Evolutionary conservation across 2,113 vertebrate species (phyloP).

Genomic region (Mesembrinibis cayennensis): DNA sequence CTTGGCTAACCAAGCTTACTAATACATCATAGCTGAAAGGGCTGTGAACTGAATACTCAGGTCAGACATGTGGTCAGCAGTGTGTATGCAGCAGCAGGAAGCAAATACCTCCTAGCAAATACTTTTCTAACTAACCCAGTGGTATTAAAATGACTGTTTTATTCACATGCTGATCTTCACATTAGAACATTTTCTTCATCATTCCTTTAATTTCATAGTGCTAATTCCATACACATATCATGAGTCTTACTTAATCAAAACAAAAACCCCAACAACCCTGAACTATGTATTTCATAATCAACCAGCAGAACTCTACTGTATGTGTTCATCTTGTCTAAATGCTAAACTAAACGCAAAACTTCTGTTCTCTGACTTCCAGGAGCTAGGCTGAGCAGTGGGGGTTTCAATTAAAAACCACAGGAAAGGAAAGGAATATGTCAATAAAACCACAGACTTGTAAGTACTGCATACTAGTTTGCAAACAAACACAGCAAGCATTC

Average conservation of each 20-base stretch:
- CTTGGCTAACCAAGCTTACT: neutral
- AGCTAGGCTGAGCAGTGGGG: slow-evolving; percentile 77
- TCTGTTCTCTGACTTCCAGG: slow-evolving; percentile 73
- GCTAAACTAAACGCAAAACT: slow-evolving; percentile 74
- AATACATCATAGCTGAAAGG: neutral
- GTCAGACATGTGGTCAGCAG: neutral
- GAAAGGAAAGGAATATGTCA: slow-evolving; percentile 81
- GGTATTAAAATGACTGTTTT: neutral
- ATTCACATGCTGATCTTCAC: neutral
- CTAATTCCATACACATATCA: neutral
- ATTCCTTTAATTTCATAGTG: neutral
- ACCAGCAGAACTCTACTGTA: slow-evolving; percentile 42
- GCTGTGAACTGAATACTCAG: neutral
- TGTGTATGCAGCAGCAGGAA: neutral
- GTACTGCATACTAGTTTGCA: slow-evolving; percentile 81
- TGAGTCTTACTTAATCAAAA: slow-evolving; percentile 10
- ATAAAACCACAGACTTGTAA: slow-evolving; percentile 86
- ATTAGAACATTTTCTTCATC: neutral
- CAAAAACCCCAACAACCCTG: neutral
- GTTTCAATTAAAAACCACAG: slow-evolving; percentile 87
- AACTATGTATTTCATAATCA: slow-evolving; percentile 58
- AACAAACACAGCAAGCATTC: slow-evolving; percentile 83
- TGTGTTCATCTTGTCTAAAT: slow-evolving; percentile 67
- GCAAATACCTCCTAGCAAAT: neutral
- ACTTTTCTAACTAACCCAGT: neutral